phyloP scores from a whole-genome alignment of 2,888 invertebrate genomes.

The Malthinus flaveolus region DNA sequence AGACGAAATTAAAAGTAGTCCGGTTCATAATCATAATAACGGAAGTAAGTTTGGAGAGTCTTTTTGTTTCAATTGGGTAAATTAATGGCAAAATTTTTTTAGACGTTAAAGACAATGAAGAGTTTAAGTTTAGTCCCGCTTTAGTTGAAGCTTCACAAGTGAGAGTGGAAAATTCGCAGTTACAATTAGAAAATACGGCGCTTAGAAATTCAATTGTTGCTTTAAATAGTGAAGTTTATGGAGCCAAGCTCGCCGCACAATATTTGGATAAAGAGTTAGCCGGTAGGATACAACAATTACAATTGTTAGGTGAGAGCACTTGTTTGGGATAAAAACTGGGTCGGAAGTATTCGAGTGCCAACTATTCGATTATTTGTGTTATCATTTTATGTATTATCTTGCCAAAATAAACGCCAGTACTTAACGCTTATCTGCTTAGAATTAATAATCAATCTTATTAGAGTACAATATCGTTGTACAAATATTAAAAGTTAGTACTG shows the following conservation, averaged over 20 bases:
- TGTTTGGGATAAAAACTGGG: not conserved
- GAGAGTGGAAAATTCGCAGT: conserved; percentile 62
- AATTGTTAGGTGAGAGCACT: conserved; percentile 64
- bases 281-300: conserved; percentile 82
- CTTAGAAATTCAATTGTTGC: conserved; percentile 72
- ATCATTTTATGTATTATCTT: conserved; percentile 1
- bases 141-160: conserved; percentile 53
- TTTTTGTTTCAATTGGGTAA: not conserved
- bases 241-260: conserved; percentile 81
- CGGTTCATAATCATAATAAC: conserved; percentile 43
- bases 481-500: no score
- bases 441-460: not conserved
- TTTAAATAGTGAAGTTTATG: conserved; percentile 80
- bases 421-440: not conserved
- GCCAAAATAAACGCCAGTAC: not conserved
- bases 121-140: conserved; percentile 51
- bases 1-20: conserved; percentile 53
- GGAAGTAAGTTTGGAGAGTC: conserved; percentile 23
- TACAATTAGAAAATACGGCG: conserved; percentile 70
- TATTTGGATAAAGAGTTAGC: conserved; percentile 86
- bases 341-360: not conserved
- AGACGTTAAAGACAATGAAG: conserved; percentile 44
- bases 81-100: conserved; percentile 32
- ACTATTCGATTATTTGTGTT: not conserved
- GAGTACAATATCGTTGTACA: no score